These are phyloP conservation scores for Pheosia tremula DNA, from an alignment of 2,888 invertebrate genomes.

Conservation along the genomic window DNA sequence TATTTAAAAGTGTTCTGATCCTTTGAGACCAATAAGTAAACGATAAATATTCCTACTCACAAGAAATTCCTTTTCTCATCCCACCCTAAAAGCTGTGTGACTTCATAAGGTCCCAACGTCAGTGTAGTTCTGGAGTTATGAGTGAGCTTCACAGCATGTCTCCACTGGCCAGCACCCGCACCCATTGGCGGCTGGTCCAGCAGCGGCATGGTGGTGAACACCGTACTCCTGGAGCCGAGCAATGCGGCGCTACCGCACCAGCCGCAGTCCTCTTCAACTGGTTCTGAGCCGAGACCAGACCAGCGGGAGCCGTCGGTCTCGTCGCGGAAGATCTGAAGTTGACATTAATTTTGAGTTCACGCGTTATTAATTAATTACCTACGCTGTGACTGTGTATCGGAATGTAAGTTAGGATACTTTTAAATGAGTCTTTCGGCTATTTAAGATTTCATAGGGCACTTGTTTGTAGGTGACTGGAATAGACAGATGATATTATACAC, in stretches of 20 bases:
- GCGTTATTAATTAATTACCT: too few species aligned
- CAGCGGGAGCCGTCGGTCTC: conserved; percentile 74
- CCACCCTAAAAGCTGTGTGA: conserved; percentile 90
- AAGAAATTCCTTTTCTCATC: conserved; percentile 88
- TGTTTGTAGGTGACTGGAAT: too few species aligned
- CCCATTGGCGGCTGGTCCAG: conserved; percentile 60
- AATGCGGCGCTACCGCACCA: conserved; percentile 77
- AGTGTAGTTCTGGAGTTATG: conserved; percentile 70
- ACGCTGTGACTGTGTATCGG: too few species aligned
- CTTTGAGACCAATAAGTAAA: too few species aligned
- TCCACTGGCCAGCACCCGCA: conserved; percentile 70
- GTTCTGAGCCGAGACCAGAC: conserved; percentile 78
- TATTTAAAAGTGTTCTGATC: too few species aligned
- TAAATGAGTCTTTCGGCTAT: too few species aligned
- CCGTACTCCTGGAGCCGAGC: conserved; percentile 60
- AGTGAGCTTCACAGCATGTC: conserved; percentile 64
- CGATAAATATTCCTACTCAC: conserved; percentile 69
- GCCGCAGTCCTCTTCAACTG: conserved; percentile 70
- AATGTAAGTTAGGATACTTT: too few species aligned
- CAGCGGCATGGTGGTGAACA: conserved; percentile 81
- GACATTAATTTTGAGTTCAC: background rate
- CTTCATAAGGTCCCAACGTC: conserved; percentile 90
- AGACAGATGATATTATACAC: too few species aligned
- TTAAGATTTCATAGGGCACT: too few species aligned
- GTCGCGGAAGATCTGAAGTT: conserved; percentile 68